Conservation (phyloP, 1,140 invertebrate genomes). For the Pseudomyrmex pallidus region DNA sequence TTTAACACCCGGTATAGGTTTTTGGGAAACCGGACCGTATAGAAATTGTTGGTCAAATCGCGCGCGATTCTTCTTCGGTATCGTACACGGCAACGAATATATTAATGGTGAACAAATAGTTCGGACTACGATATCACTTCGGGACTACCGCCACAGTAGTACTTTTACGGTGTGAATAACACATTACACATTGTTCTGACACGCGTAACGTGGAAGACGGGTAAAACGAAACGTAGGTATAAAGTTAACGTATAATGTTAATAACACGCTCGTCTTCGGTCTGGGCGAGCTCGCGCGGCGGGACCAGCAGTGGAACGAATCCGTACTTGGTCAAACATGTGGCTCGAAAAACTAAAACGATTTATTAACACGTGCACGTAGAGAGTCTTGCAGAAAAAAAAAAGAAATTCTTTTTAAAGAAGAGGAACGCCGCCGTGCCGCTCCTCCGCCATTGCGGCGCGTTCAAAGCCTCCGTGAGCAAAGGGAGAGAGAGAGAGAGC, state of each 20-base stretch:
- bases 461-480: neutral
- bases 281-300: neutral
- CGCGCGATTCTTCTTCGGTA: neutral
- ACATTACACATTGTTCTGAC: neutral
- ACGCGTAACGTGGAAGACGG: neutral
- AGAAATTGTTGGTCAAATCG: neutral
- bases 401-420: neutral
- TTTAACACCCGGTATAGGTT: neutral
- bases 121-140: neutral
- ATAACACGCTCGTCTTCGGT: conserved; percentile 10
- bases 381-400: too few species aligned
- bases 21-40: neutral
- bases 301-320: neutral
- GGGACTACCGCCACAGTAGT: neutral
- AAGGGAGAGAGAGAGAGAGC: too few species aligned
- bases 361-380: too few species aligned
- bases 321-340: neutral
- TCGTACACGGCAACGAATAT: neutral
- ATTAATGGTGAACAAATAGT: neutral
- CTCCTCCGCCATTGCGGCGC: neutral
- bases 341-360: neutral
- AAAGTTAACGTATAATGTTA: neutral
- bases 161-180: conserved; percentile 5
- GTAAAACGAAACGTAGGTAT: neutral
- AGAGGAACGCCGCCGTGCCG: neutral